Evolutionary conservation across 2,888 invertebrate species (phyloP), one percentile per base, ranked within the genome.

Genomic region (Chorisops tibialis): DNA sequence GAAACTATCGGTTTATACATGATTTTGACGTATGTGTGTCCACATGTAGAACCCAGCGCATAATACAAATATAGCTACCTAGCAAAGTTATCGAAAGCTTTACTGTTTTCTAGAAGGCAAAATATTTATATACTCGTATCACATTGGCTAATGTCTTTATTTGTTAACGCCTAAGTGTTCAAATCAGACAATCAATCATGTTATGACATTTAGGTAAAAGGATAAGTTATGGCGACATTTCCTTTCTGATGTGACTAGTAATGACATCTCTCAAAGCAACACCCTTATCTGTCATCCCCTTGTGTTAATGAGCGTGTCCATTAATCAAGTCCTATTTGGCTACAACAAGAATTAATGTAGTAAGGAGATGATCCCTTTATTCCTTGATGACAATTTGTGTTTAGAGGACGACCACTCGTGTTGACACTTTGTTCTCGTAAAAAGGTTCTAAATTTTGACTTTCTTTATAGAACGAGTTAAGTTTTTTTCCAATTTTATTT

Each of bases 151-250:
- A 51, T 54, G 22, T 54, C 52, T 54, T 54, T 21, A 54, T 54
- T 54, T 41, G 52, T 41, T 41, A n/a, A 16, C 52, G 11, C 39
- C 41, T 22, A 41, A 39, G 21, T 54, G 52, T 54, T 54, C 52
- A 22, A 54, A 54, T 54, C 22, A 41, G 41, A 54, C 41, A 54
- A 54, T 54, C 52, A 54, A 54, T 54, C 52, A 54, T 54, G 22
- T 54, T 39, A 41, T 41, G 52, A 41, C 30, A 22, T 54, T 39
- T 12, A 54, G 39, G 52, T 41, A 54, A 54, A 54, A 22, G 52
- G 52, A 54, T 54, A 54, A 54, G 39, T 54, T 54, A 54, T 54
- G 41, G 52, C 52, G 52, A 54, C 52, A 54, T 54, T 54, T 54
- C 52, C 52, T 54, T 54, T 54, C 52, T 51, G 39, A 54, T 54